phyloP scores from a whole-genome alignment of 1,140 invertebrate genomes.

The Heliothis virescens region DNA sequence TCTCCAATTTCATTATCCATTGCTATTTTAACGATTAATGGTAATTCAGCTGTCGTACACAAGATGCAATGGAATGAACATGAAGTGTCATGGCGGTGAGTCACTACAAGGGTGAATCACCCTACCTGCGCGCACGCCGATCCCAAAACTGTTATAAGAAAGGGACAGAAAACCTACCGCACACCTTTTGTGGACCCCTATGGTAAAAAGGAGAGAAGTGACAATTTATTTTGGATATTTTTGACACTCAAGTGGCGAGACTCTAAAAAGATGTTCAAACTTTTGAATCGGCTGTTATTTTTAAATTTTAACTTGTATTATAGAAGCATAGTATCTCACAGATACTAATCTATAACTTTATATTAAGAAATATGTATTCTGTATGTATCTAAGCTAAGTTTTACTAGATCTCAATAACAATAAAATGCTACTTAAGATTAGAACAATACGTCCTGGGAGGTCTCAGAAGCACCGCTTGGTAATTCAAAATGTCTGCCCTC shows the following conservation, averaged over 20 bases:
- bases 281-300: conserved; percentile 16
- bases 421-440: conserved; percentile 23
- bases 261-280: conserved; percentile 28
- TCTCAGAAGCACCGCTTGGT: conserved; percentile 30
- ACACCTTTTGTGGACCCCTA: conserved; percentile 44
- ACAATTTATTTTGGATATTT: conserved; percentile 48
- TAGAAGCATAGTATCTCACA: not conserved
- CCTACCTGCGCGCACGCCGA: conserved; percentile 41
- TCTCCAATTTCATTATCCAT: not conserved
- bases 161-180: conserved; percentile 23
- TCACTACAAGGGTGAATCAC: conserved; percentile 46
- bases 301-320: not conserved
- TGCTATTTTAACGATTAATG: not conserved
- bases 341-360: too few species aligned
- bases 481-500: conserved; percentile 23
- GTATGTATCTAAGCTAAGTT: conserved; percentile 22
- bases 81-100: conserved; percentile 23
- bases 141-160: conserved; percentile 42
- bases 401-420: conserved; percentile 11
- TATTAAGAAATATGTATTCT: too few species aligned
- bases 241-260: conserved; percentile 32
- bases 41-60: conserved; percentile 3
- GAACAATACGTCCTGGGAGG: conserved; percentile 37
- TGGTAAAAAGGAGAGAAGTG: conserved; percentile 38
- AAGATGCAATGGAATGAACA: conserved; percentile 23